Base-by-base conservation (phyloP, 2,113 vertebrate species). In the Barbus barbus region DNA sequence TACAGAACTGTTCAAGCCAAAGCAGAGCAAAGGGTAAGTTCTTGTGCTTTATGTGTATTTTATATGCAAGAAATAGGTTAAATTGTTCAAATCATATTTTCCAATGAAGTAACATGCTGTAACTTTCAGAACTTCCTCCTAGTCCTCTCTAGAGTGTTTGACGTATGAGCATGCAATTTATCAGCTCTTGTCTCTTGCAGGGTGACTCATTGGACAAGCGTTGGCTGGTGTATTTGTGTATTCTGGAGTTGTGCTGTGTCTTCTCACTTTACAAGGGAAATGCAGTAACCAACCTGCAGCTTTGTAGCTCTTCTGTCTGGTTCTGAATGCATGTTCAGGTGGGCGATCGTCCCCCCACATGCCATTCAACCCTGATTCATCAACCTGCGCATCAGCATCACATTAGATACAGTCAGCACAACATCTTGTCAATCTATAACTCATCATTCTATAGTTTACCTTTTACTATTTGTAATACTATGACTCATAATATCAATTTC, bases 301-400 rank as follows among this genome's bases (percentile, higher is more conserved):
- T 89, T 97, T 98, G 92, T 99, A 99, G 89, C 98, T 98, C 90
- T 97, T 96, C 85, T 97, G 96, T 65, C 97, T 96, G 2, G 96
- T 96, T 90, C 97, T 95, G 90, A 97, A 97, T 36, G 88, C 88
- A 91, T 93, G 90, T 86, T 98, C 97, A 0, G 97, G 96, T 0
- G 97, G 96, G 91, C 96, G 96, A 81, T 99, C 97, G 33, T 99
- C 97, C 87, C 96, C 83, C 97, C 97, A 98, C 2, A 96, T 94
- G 56, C 96, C 96, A 58, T 97, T 97, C 16, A 95, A 92, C 6
- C 94, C 95, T 86, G 99, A 96, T 88, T 98, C 87, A 28, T 88
- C 87, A 22, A 53, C 83, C 85, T 87, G 61, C 13, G 22, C 44
- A 77, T 33, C 28, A 51, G 28, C 46, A 53, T 31, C 48, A 22